A percentile compares a stretch with the other conserved stretches of the same genome.
Conservation (phyloP, 1,140 invertebrate species). For the Latrodectus geometricus region DNA sequence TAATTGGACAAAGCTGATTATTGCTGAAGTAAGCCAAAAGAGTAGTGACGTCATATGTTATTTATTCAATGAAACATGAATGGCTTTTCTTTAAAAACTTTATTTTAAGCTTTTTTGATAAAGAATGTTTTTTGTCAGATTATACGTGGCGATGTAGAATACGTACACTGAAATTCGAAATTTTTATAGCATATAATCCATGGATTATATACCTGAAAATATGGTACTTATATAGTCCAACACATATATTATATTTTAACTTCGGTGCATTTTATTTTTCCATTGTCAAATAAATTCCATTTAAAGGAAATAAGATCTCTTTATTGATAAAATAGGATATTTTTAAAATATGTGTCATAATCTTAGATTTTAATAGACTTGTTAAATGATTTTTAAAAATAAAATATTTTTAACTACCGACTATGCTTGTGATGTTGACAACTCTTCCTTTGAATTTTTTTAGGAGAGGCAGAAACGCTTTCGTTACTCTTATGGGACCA, state of each 20-base stretch:
- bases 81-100: too few species aligned
- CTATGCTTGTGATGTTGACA: slow-evolving; percentile 73
- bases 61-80: too few species aligned
- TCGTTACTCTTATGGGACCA: slow-evolving; percentile 71
- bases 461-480: slow-evolving; percentile 83
- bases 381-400: neutral
- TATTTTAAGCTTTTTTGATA: too few species aligned
- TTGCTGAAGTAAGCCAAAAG: too few species aligned
- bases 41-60: too few species aligned
- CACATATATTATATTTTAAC: neutral
- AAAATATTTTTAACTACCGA: slow-evolving; percentile 71
- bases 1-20: too few species aligned
- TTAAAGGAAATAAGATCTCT: neutral
- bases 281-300: neutral
- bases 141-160: too few species aligned
- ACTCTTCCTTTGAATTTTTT: slow-evolving; percentile 76
- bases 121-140: too few species aligned
- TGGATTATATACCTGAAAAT: too few species aligned
- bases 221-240: neutral
- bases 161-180: too few species aligned
- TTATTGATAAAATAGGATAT: neutral
- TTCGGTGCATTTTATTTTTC: slow-evolving; percentile 61
- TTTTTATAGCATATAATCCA: too few species aligned
- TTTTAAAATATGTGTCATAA: neutral
- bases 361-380: neutral